Conservation (phyloP, 2,888 invertebrate genomes). For the Plebejus argus region DNA sequence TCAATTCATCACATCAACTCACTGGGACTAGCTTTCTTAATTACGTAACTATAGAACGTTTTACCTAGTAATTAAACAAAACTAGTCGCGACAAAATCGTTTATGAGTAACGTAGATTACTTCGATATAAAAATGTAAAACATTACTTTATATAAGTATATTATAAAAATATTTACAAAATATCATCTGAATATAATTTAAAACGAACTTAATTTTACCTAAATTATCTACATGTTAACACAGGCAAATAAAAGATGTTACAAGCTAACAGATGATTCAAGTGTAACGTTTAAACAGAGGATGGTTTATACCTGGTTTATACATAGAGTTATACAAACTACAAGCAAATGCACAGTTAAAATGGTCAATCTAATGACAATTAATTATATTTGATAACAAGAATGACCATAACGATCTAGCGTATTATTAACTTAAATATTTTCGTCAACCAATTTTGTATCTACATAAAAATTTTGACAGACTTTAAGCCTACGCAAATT, state of each 20-base stretch:
- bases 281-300: conserved; percentile 37
- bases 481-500: not conserved
- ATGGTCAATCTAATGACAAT: conserved; percentile 58
- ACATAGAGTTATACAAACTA: conserved; percentile 55
- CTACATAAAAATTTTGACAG: not conserved
- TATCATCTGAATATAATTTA: conserved; percentile 46
- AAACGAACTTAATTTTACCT: conserved; percentile 45
- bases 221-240: conserved; percentile 45
- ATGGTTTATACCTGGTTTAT: conserved; percentile 42
- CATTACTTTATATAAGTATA: conserved; percentile 40
- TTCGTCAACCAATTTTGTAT: not conserved
- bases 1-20: conserved; percentile 75
- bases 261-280: conserved; percentile 38
- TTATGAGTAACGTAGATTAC: conserved; percentile 38
- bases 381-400: conserved; percentile 65
- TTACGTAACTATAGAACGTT: conserved; percentile 67
- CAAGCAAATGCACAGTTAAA: conserved; percentile 77
- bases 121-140: conserved; percentile 35
- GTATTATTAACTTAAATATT: not conserved
- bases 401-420: conserved; percentile 37
- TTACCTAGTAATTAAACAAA: conserved; percentile 76
- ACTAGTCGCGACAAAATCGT: conserved; percentile 65
- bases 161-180: conserved; percentile 47
- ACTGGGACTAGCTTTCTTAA: conserved; percentile 80
- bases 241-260: conserved; percentile 44